Conservation (phyloP, 2,888 invertebrate genomes). For the Ditylenchus weischeri region DNA sequence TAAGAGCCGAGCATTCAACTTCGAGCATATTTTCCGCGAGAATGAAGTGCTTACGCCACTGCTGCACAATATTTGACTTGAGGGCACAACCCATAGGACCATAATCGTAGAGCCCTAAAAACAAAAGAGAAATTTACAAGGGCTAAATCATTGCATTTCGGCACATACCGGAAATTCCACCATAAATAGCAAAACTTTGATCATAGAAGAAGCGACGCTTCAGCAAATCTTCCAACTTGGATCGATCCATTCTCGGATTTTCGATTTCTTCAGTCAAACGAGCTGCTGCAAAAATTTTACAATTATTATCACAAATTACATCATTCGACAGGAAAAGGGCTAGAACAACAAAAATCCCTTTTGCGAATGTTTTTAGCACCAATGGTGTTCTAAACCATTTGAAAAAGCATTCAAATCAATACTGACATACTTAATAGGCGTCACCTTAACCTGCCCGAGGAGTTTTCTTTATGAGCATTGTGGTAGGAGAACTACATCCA, state of each 20-base stretch:
- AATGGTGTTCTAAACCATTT: too few species aligned
- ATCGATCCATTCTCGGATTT: constrained; percentile 67
- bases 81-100: constrained; percentile 99
- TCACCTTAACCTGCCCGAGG: too few species aligned
- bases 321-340: too few species aligned
- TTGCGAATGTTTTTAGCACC: too few species aligned
- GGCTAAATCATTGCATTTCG: not conserved
- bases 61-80: constrained; percentile 85
- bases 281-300: too few species aligned
- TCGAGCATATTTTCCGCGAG: constrained; percentile 97
- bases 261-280: too few species aligned
- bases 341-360: too few species aligned
- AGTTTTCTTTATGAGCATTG: too few species aligned
- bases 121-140: not conserved
- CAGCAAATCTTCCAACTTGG: constrained; percentile 91
- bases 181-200: constrained; percentile 98
- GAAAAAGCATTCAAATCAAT: too few species aligned
- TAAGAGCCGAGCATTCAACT: constrained; percentile 93
- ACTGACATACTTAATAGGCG: too few species aligned
- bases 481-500: too few species aligned
- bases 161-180: constrained; percentile 67
- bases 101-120: constrained; percentile 71
- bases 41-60: constrained; percentile 93
- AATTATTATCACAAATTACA: too few species aligned
- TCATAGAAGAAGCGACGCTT: constrained; percentile 96